Conservation (phyloP, 2,113 vertebrate species). For the Craseonycteris thonglongyai region DNA sequence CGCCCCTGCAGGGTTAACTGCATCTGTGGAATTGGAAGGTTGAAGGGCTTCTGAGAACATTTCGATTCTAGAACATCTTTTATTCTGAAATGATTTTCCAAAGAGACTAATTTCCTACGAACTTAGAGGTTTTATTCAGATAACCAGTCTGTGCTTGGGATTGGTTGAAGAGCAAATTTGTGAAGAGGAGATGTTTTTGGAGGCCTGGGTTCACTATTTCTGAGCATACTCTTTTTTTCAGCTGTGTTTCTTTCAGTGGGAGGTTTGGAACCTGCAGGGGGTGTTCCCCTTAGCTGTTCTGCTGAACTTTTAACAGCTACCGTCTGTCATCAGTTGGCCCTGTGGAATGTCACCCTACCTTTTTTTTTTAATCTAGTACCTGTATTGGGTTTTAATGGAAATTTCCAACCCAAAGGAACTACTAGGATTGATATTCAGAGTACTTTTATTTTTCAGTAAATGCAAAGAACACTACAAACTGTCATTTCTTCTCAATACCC, state of each 20-base stretch:
- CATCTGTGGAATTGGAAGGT: neutral
- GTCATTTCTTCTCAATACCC: neutral
- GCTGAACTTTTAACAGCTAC: neutral
- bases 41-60: neutral
- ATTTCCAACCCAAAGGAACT: neutral
- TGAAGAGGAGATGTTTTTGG: neutral
- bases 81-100: neutral
- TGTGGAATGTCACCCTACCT: neutral
- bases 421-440: neutral
- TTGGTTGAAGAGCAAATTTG: neutral
- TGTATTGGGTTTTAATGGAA: conserved; percentile 24
- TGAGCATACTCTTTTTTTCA: neutral
- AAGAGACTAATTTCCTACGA: neutral
- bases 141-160: neutral
- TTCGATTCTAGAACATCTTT: neutral
- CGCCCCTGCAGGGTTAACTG: neutral
- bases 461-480: neutral
- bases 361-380: neutral
- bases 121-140: neutral
- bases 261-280: neutral
- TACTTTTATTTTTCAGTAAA: neutral
- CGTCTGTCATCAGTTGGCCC: neutral
- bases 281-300: neutral
- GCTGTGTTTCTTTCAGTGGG: neutral
- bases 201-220: neutral